Evolutionary conservation across 2,888 invertebrate species (phyloP), one percentile per base, ranked within the genome.

Genomic region (Seira ritae): DNA sequence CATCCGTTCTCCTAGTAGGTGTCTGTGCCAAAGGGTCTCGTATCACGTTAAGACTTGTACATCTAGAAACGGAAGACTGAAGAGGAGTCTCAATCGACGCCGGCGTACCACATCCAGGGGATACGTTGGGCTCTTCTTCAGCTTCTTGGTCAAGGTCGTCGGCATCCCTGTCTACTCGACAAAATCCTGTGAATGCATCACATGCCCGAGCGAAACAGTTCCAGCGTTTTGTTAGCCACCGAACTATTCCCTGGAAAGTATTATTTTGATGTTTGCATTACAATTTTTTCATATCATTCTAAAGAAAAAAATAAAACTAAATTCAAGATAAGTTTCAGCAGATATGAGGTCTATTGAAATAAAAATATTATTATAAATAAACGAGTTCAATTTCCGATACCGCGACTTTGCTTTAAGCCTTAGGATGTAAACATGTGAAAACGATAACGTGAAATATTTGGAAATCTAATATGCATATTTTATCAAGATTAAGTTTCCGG

Each of bases 41-140:
- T 90, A 96, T 96, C 89, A 96, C 95, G 91, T 95, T 96, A 88
- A 96, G 92, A 84, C 96, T 96, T 79, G 96, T 95, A 91, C 96
- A 90, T 92, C 96, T 94, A 70, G 96, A 96, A 86, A 96, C 95
- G 82, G 95, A 94, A 91, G 96, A 95, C 91, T 95, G 96, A 88
- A 97, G 93, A 78, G 96, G 96, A 84, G 97, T 97, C 91, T 97
- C 97, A 83, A 95, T 94, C 67, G 96, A 96, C 80, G 96, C 94
- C 15, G 91, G 92, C 20, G 92, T 92, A 31, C 91, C 91, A 88
- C 90, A 91, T 20, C 90, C 90, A 31, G 89, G 89, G 20, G 89
- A 89, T 37, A 85, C 89, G 67, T 88, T 87, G 67, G 89, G 88
- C 69, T 89, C 89, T 77, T 92, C 88, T 91, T 91, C 91, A 92